Base-by-base conservation (phyloP, 2,888 invertebrate genomes). In the Ectemnius cavifrons region DNA sequence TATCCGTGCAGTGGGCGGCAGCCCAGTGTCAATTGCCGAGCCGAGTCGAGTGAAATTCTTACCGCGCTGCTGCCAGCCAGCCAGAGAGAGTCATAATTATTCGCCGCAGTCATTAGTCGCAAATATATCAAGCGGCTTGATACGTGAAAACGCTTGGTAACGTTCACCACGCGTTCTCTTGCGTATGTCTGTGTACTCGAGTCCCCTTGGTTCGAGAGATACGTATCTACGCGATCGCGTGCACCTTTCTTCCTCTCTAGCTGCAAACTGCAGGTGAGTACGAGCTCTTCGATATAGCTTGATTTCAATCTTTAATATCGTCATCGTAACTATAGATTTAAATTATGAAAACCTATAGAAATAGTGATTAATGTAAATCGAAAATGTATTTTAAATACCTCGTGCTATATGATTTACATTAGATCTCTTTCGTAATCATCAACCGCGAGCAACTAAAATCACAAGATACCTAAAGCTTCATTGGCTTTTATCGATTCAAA, bases 91-190 rank as follows among this genome's bases (percentile, higher is more conserved):
- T 77, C 83, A 69, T 82, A 83, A 82, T 82, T 82, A 82, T 80
- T 79, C 73, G 64, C 58, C 65, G 37, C 68, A 61, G 71, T 82
- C 78, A 82, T 83, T 80, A 83, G 83, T 78, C 80, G 83, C 65
- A 18, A 65, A 83, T 78, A 73, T 77, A 82, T 82, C 83, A 80
- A 71, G 58, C 69, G 74, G 65, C 72, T 37, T 71, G 82, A 78
- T 83, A 77, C 82, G 78, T 67, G 80, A 73, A 77, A 78, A 83
- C 71, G 28, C 78, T 71, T 71, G 65, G 60, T 58, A 66, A 75
- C 73, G 68, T 72, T 71, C 75, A 59, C 70, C 72, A 56, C 23
- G 27, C 61, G 37, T 37, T 37, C 37, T 37, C 37, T 11, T 46
- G 59, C 20, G 56, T 11, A 37, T 20, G 47, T 16, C 28, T 63